Evolutionary conservation across 1,140 invertebrate species (phyloP).

Genomic region (Caerostris darwini): DNA sequence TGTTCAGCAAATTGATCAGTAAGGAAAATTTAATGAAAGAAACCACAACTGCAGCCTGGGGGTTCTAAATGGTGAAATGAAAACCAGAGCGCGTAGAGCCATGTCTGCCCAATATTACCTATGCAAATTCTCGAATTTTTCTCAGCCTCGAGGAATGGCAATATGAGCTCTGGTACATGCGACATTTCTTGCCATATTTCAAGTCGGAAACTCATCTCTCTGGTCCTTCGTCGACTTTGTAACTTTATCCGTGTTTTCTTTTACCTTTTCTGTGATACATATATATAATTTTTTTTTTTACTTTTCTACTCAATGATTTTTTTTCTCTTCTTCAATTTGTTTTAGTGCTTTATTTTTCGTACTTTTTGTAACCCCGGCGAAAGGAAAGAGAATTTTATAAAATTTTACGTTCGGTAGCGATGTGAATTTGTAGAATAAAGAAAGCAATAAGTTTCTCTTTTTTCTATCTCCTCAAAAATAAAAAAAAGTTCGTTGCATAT

Average conservation of each 20-base stretch:
- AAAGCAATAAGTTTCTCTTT: not conserved
- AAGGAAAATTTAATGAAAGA: not conserved
- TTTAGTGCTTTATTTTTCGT: not conserved
- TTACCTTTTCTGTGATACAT: not conserved
- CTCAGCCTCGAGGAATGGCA: not conserved
- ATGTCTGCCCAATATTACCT: constrained; percentile 41
- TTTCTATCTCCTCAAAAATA: not conserved
- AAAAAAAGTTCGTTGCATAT: not conserved
- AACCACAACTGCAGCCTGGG: not conserved
- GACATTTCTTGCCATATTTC: constrained; percentile 5
- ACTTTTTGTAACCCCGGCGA: not conserved
- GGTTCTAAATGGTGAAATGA: constrained; percentile 16
- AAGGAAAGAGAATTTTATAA: not conserved
- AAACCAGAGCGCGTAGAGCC: not conserved
- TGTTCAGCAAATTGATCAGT: not conserved
- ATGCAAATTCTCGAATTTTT: constrained; percentile 46
- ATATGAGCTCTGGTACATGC: constrained; percentile 28
- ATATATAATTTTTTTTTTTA: no score
- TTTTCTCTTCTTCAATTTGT: not conserved
- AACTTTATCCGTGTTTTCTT: constrained; percentile 44
- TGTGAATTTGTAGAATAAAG: constrained; percentile 15
- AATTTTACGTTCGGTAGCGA: constrained; percentile 1
- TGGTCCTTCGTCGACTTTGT: constrained; percentile 13
- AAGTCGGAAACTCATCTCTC: not conserved
- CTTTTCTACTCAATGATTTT: constrained; percentile 12